Base-by-base conservation (phyloP, 2,888 invertebrate genomes). In the Apodemia hepburni region DNA sequence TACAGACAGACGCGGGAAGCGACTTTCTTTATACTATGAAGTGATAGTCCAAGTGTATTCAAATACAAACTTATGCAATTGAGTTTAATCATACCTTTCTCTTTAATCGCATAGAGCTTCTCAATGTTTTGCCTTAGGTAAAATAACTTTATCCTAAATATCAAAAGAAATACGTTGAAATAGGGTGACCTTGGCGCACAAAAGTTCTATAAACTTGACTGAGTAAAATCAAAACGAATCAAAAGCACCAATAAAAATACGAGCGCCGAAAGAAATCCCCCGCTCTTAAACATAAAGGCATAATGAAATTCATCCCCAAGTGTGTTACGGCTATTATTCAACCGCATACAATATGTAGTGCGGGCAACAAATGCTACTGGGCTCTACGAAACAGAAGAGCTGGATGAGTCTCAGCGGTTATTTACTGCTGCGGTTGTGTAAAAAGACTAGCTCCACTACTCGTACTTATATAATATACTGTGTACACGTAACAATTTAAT, bases 261-360 rank as follows among this genome's bases (percentile, higher is more conserved):
- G 73, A 70, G 72, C 71, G 74, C 76, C 75, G 79, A 82, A 81
- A 83, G 82, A 82, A 84, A 80, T 81, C 66, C 77, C 80, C 76
- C 78, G 79, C 79, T 79, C 75, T 76, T 77, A 77, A 82, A 82
- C 82, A 80, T 83, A 81, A 84, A 85, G 82, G 82, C 82, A 77
- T 87, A 88, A 90, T 90, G 85, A 89, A 87, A 89, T 90, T 85
- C 84, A 89, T 87, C 82, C 87, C 87, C 87, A 75, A 79, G 87
- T 84, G 87, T 85, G 84, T 84, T 83, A 82, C 78, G 79, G 75
- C 80, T 85, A 87, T 90, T 89, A 87, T 87, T 87, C 87, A 86
- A 76, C 83, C 81, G 74, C 87, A 81, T 83, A 87, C 85, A 87
- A 85, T 86, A 87, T 87, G 87, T 85, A 86, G 82, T 84, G 81